Base-by-base conservation (phyloP, 2,888 invertebrate species). In the Limnephilus auricula region DNA sequence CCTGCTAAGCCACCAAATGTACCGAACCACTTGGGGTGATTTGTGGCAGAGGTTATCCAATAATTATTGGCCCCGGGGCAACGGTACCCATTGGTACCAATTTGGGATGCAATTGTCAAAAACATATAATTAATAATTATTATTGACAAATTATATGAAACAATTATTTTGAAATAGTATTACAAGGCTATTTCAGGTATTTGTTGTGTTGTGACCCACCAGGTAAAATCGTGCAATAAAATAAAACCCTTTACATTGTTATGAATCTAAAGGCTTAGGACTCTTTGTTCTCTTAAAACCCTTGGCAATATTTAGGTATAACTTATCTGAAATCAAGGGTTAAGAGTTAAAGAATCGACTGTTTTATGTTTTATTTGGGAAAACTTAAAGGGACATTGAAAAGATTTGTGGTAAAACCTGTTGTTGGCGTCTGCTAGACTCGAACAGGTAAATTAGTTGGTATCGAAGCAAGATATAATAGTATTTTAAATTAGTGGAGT, bases 201-300 rank as follows among this genome's bases (percentile, higher is more conserved):
- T 9, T 65, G 65, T 65, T 65, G 65, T 86, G 86, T 86, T 50
- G 45, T 86, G 37, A 83, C 83, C 83, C 83, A 45, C 65, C 80
- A 89, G 89, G 89, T 89, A 65, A 65, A 65, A 89, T 89, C 80
- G 18, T 1, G 18, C 18, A 65, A 90, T 90, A 90, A 83, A 90
- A 90, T 90, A 83, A 89, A 90, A 90, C 89, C 89, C 83, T 90
- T 90, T 90, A 83, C 83, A 65, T 83, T 90, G 89, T 90, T 83
- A 65, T 83, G 65, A 34, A 34, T 31, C 45, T 34, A 50, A 2
- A 83, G 65, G 25, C 50, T 83, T 89, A 50, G 10, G 37, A 25
- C 45, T 80, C 80, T 65, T 83, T 45, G 89, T 90, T 83, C 50
- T 25, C 32, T 83, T 34, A 32, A 84, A 65, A 89, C 80, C 65